Evolutionary conservation across 1,140 invertebrate species (phyloP), one percentile per base, ranked within the genome.

Genomic region (Dreissena polymorpha): DNA sequence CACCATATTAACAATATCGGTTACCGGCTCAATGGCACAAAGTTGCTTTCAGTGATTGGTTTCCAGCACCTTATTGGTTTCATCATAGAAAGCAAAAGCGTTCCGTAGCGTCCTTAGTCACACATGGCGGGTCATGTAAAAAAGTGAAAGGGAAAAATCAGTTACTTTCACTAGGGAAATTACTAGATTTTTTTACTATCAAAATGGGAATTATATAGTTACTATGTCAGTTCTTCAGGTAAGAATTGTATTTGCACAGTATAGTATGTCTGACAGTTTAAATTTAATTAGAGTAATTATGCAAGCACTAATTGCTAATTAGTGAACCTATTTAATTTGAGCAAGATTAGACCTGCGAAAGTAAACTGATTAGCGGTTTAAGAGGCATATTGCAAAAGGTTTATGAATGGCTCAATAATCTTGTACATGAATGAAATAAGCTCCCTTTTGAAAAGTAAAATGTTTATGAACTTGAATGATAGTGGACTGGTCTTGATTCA

Each of bases 191-290:
- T n/a, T 21, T 63, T 27, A 14, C 21, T 63, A 21, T 25, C 70
- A 64, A 55, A 74, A 85, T 79, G 71, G 65, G 71, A 53, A 29
- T 71, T 64, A 50, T 27, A 25, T 23, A 39, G 8, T n/a, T 68
- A 64, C 55, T 53, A 88, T 88, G 87, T 88, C 87, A 2, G 87
- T 88, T 72, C 72, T 88, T 51, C 87, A 88, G 86, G 87, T 88
- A 80, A 85, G 53, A 23, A 55, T 27, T 68, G 50, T 60, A 21
- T 60, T 51, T 49, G 39, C 39, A 60, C 55, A 51, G 18, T 25
- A 53, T 18, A 7, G 53, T 23, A 67, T 51, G 23, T 1, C 6
- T 78, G 18, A 55, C 53, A 57, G 12, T 8, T n/a, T n/a, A 39
- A 39, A 5, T 39, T 5, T 39, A 39, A 39, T 39, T 39, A 39